These are phyloP conservation scores for Meloe dianella DNA, from an alignment of 2,888 invertebrate species.

Conservation along the genomic window DNA sequence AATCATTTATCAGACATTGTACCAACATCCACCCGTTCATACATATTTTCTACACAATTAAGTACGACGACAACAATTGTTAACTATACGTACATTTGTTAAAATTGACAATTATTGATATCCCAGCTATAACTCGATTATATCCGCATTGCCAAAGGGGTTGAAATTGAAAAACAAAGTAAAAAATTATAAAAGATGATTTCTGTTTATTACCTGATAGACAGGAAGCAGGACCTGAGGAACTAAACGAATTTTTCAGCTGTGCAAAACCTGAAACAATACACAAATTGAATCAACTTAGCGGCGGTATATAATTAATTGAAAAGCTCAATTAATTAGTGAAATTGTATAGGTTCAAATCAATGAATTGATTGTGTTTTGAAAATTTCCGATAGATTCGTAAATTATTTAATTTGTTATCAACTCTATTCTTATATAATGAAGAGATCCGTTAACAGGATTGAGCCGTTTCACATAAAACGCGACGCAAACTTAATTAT, in stretches of 20 bases:
- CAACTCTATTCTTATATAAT: slow-evolving; percentile 34
- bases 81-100: too few relatives aligned
- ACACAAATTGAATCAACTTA: background rate
- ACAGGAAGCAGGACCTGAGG: slow-evolving; percentile 68
- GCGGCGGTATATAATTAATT: background rate
- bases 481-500: slow-evolving; percentile 59
- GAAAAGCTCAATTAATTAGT: background rate
- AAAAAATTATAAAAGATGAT: background rate
- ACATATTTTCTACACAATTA: too few relatives aligned
- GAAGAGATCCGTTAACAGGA: slow-evolving; percentile 44
- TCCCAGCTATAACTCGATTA: too few relatives aligned
- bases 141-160: too few relatives aligned
- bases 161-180: too few relatives aligned
- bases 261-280: slow-evolving; percentile 67
- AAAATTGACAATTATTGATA: too few relatives aligned
- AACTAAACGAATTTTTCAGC: slow-evolving; percentile 71
- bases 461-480: slow-evolving; percentile 58
- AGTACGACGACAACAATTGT: too few relatives aligned
- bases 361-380: too few relatives aligned
- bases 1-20: slow-evolving; percentile 24
- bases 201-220: slow-evolving; percentile 62
- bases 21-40: too few relatives aligned
- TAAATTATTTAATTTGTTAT: slow-evolving; percentile 17
- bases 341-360: slow-evolving; percentile 12
- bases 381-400: too few relatives aligned